Base-by-base conservation (phyloP, 2,797 vertebrate genomes). In the Neosalanx taihuensis region DNA sequence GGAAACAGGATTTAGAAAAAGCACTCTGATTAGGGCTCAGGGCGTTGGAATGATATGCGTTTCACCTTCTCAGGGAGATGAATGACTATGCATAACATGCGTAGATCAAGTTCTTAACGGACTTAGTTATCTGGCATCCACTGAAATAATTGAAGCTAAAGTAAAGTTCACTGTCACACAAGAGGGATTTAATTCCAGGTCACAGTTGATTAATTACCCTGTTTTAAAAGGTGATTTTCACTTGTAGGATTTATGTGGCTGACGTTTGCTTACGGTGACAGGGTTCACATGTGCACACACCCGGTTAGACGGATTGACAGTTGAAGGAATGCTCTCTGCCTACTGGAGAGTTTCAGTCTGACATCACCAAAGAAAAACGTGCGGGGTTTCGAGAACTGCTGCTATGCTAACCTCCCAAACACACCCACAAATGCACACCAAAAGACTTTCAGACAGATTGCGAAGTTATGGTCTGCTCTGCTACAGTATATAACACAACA, bases 261-360 rank as follows among this genome's bases (percentile, higher is more conserved):
- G 41, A 46, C 41, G 12, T 41, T 12, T 12, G 7, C 6, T 41
- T 41, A 41, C 12, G 7, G 37, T 41, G 37, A 10, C 37, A 10
- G 37, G 10, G 41, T 46, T 12, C 41, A 46, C 41, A 46, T 12
- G 7, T 46, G 12, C 41, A 46, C 37, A 41, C 37, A 13, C 41
- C 10, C 41, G 3, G 2, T 46, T 2, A 37, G 57, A 20, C 7
- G 5, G 20, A 29, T 60, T 61, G 59, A 76, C 76, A 77, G 49
- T 70, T 56, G 58, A 30, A 73, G 58, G 33, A 79, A 37, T 37
- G 37, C 18, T 31, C 30, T 67, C 31, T 20, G 51, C 20, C 30
- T 37, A 12, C 66, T 37, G 46, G 30, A n/a, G 15, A 4, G 64
- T 86, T 87, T 89, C 83, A 74, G 57, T 72, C 67, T 85, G 26